These are phyloP conservation scores for Escarpia spicata DNA, from an alignment of 2,888 invertebrate genomes.

Conservation along the genomic window DNA sequence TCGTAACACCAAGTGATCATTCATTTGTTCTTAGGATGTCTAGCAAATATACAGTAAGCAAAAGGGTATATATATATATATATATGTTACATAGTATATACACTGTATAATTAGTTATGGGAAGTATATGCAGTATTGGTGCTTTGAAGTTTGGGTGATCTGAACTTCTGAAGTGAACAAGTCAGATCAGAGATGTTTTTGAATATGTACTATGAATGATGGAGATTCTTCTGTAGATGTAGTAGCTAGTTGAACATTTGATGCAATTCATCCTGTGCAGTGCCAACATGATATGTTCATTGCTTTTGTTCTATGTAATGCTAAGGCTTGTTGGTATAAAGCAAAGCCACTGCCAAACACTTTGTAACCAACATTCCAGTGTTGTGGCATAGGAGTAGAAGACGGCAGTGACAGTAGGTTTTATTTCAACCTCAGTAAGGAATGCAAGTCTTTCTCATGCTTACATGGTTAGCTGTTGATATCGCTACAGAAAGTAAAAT, in stretches of 20 bases:
- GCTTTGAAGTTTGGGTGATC: too few relatives aligned
- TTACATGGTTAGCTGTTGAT: neutral
- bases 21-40: neutral
- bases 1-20: neutral
- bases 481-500: neutral
- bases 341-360: neutral
- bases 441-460: neutral
- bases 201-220: too few relatives aligned
- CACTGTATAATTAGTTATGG: too few relatives aligned
- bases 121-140: too few relatives aligned
- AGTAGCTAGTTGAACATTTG: neutral
- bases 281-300: neutral
- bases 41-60: too few relatives aligned
- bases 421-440: neutral
- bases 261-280: neutral
- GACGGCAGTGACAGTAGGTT: neutral
- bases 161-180: too few relatives aligned
- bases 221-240: neutral
- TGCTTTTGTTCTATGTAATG: neutral
- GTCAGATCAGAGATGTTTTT: too few relatives aligned
- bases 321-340: neutral
- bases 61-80: too few relatives aligned
- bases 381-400: neutral
- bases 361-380: neutral
- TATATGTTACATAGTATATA: too few relatives aligned